These are phyloP conservation scores for Spheniscus mendiculus DNA, from an alignment of 2,113 vertebrate species.

Conservation along the genomic window DNA sequence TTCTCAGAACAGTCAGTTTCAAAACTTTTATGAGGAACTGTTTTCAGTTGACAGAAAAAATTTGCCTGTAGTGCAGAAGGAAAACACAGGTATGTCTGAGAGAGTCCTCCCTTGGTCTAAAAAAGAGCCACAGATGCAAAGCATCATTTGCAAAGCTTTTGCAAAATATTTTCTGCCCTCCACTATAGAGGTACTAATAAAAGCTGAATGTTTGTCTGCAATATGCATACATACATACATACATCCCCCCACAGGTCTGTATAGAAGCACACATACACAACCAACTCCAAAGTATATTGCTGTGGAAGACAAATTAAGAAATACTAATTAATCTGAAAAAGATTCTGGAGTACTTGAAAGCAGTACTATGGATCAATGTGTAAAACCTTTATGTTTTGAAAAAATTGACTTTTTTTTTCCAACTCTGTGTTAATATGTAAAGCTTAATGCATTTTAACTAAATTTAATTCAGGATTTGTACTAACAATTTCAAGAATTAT, in stretches of 20 bases:
- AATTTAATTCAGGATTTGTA: background rate
- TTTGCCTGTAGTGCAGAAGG: background rate
- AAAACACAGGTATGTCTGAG: background rate
- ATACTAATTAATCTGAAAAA: background rate
- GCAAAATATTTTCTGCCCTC: background rate
- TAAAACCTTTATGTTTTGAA: background rate
- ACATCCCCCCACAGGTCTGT: background rate
- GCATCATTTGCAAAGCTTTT: background rate
- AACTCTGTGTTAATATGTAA: background rate
- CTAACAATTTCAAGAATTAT: background rate
- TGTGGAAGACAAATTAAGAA: background rate
- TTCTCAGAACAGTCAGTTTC: background rate
- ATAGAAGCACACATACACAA: background rate
- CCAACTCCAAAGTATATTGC: background rate
- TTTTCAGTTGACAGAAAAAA: background rate
- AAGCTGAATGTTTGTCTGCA: background rate
- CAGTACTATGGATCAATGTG: background rate
- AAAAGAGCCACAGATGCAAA: background rate
- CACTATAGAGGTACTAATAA: background rate
- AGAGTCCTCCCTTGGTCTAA: background rate
- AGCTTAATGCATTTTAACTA: background rate
- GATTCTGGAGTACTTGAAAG: background rate
- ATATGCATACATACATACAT: background rate
- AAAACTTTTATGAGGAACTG: background rate
- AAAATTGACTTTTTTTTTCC: accelerated